These are phyloP conservation scores for Cheirogaleus major DNA, from an alignment of 2,797 vertebrate species.

Conservation along the genomic window DNA sequence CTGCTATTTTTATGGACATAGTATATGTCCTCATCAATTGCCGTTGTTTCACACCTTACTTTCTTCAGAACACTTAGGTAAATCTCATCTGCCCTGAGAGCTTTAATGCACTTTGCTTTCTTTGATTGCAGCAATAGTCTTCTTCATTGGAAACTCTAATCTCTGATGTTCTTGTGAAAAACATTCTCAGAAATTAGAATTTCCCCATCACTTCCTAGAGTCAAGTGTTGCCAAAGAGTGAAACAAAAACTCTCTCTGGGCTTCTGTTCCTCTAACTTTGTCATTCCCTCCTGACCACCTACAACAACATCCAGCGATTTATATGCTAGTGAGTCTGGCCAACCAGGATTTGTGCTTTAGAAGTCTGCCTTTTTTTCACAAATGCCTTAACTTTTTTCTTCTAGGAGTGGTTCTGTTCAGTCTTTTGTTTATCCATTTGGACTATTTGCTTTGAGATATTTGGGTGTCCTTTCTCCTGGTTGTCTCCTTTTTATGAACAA, in stretches of 20 bases:
- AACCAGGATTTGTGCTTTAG: neutral
- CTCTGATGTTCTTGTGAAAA: conserved; percentile 55
- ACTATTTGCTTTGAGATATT: neutral
- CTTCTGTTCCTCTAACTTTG: neutral
- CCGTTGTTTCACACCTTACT: conserved; percentile 45
- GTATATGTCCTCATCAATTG: neutral
- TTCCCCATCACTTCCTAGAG: conserved; percentile 69
- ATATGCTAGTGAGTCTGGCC: neutral
- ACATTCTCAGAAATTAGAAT: conserved; percentile 67
- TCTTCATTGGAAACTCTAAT: conserved; percentile 49
- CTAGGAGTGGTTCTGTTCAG: neutral
- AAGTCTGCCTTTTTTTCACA: neutral
- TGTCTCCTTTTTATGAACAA: neutral
- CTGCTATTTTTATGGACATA: neutral
- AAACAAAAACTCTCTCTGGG: conserved; percentile 41
- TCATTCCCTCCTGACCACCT: neutral
- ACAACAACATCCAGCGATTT: neutral
- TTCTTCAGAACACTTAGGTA: conserved; percentile 10
- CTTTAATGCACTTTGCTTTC: neutral
- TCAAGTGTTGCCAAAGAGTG: conserved; percentile 38
- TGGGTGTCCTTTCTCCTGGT: neutral
- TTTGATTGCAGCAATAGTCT: neutral
- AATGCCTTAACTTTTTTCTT: neutral
- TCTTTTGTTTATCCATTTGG: neutral
- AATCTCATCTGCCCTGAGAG: neutral